These are phyloP conservation scores for Euura saliciscinereae DNA, from an alignment of 1,140 invertebrate species.

Conservation along the genomic window DNA sequence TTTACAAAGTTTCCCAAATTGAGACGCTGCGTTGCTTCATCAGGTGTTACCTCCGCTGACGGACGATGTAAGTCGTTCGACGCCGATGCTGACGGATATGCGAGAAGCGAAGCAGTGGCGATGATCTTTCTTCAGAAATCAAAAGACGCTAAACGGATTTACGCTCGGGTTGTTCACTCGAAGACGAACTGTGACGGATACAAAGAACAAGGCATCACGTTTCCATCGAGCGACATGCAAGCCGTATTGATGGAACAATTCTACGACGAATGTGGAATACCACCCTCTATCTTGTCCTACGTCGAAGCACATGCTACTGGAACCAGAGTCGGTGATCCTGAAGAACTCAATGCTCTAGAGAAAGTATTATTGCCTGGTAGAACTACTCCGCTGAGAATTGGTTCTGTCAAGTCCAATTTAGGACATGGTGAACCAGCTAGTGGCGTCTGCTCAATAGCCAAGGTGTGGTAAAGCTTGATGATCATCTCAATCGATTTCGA, in stretches of 20 bases:
- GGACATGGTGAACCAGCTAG: constrained; percentile 93
- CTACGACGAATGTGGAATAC: constrained; percentile 82
- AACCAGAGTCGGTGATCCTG: constrained; percentile 82
- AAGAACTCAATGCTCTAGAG: constrained; percentile 87
- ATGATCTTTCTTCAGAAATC: constrained; percentile 83
- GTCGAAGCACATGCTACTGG: constrained; percentile 93
- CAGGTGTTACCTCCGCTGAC: constrained; percentile 85
- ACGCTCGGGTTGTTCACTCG: constrained; percentile 72
- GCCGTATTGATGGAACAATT: constrained; percentile 80
- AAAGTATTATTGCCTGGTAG: constrained; percentile 77
- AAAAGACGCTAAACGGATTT: constrained; percentile 77
- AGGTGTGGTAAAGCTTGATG: constrained; percentile 66
- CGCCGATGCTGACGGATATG: constrained; percentile 77
- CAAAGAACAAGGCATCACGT: constrained; percentile 90
- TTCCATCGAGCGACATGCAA: constrained; percentile 86
- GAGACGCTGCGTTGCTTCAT: constrained; percentile 42
- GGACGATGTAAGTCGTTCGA: constrained; percentile 93
- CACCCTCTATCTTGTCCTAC: constrained; percentile 75
- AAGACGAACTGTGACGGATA: constrained; percentile 81
- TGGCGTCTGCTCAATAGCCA: constrained; percentile 83
- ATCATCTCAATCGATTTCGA: neutral
- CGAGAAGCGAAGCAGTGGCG: constrained; percentile 77
- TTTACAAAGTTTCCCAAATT: neutral
- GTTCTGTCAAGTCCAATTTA: constrained; percentile 92
- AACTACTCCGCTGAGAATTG: constrained; percentile 76